Conservation (phyloP, 2,113 vertebrate genomes). For the Pedetes capensis region DNA sequence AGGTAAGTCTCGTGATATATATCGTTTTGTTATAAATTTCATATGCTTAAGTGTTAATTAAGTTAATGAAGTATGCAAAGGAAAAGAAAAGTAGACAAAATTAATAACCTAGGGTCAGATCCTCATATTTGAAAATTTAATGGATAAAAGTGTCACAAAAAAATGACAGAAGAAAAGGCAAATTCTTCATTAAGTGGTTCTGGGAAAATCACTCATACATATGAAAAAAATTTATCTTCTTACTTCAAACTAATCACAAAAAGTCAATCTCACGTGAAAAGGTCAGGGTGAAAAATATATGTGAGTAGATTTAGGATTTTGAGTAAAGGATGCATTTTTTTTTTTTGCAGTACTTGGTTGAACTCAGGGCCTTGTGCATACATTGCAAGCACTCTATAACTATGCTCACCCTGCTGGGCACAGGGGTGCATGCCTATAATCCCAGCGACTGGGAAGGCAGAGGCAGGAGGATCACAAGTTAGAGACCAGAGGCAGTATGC, state of each 20-base stretch:
- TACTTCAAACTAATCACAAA: not conserved
- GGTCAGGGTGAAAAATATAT: not conserved
- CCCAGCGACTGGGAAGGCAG: too few species aligned
- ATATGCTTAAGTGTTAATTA: not conserved
- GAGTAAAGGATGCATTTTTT: not conserved
- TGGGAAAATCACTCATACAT: not conserved
- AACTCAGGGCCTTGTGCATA: too few species aligned
- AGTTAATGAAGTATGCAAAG: not conserved
- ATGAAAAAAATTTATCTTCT: not conserved
- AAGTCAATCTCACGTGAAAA: not conserved
- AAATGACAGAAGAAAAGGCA: not conserved
- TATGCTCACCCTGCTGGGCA: too few species aligned
- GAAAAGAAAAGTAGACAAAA: too few species aligned
- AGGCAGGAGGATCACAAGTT: too few species aligned
- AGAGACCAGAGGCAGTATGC: too few species aligned
- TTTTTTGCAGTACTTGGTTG: too few species aligned
- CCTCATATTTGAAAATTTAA: not conserved
- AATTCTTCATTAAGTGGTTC: not conserved
- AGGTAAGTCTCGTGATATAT: not conserved
- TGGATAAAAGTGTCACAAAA: not conserved
- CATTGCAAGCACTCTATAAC: too few species aligned
- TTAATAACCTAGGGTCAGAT: not conserved
- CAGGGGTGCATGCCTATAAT: too few species aligned
- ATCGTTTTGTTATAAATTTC: not conserved
- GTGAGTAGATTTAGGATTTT: not conserved